A percentile compares a stretch with the other conserved stretches of the same genome.
These are phyloP conservation scores for Chaetodon trifascialis DNA, from an alignment of 2,113 vertebrate genomes.

Conservation along the genomic window DNA sequence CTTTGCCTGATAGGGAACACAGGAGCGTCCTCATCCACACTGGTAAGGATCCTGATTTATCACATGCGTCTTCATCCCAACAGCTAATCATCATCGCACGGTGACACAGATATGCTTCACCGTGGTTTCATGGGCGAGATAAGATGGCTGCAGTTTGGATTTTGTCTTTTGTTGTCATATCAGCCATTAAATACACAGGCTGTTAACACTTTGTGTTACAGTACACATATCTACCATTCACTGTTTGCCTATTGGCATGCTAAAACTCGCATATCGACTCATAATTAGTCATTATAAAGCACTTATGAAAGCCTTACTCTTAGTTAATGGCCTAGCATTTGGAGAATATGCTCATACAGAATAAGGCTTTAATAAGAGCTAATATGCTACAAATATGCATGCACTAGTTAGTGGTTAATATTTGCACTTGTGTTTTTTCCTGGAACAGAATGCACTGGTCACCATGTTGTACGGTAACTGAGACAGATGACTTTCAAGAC, in stretches of 20 bases:
- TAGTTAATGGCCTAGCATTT: too few species aligned
- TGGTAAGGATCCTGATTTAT: slow-evolving; percentile 81
- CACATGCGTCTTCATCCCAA: slow-evolving; percentile 33
- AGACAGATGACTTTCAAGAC: slow-evolving; percentile 6
- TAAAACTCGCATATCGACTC: too few species aligned
- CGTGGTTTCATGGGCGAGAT: slow-evolving; percentile 28
- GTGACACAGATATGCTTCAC: slow-evolving; percentile 4
- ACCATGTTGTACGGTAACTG: slow-evolving; percentile 1
- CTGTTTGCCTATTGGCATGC: too few species aligned
- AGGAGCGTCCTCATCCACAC: slow-evolving; percentile 75
- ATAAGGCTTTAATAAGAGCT: too few species aligned
- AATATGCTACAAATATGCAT: too few species aligned
- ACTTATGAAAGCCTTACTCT: too few species aligned
- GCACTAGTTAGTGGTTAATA: too few species aligned
- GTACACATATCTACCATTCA: too few species aligned
- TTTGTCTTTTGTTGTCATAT: slow-evolving; percentile 22
- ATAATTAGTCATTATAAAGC: too few species aligned
- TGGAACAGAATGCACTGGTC: slow-evolving; percentile 16
- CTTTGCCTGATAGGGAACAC: slow-evolving; percentile 77
- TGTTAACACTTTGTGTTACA: too few species aligned
- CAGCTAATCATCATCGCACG: slow-evolving; percentile 5
- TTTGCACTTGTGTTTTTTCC: slow-evolving; percentile 30
- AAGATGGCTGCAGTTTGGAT: slow-evolving; percentile 32
- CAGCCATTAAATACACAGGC: slow-evolving; percentile 6
- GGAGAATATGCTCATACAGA: too few species aligned